These are phyloP conservation scores for Mormyrops boulengeri DNA, from an alignment of 2,797 vertebrate species.

Conservation along the genomic window DNA sequence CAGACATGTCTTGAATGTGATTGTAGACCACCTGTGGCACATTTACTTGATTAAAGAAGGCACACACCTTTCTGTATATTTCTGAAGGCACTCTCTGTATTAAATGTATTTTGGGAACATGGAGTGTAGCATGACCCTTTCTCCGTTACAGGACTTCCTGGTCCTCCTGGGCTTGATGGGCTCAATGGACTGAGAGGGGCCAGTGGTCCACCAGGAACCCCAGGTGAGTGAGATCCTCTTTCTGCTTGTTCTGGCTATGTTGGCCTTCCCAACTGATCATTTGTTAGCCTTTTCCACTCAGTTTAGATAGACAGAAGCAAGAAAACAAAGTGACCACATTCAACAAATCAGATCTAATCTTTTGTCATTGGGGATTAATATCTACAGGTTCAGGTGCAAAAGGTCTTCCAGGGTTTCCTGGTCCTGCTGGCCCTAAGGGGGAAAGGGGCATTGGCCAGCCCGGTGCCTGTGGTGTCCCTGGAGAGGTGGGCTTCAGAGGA, in stretches of 20 bases:
- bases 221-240: slow-evolving; percentile 60
- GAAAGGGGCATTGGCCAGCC: slow-evolving; percentile 65
- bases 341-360: background rate
- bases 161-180: slow-evolving; percentile 77
- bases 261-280: background rate
- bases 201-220: slow-evolving; percentile 77
- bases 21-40: background rate
- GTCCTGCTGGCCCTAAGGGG: slow-evolving; percentile 75
- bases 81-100: background rate
- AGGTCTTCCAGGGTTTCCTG: slow-evolving; percentile 66
- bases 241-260: background rate
- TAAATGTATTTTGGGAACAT: background rate
- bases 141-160: slow-evolving; percentile 67
- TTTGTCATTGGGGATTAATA: background rate
- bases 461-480: slow-evolving; percentile 66
- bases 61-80: background rate
- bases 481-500: slow-evolving; percentile 74
- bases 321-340: background rate
- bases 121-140: background rate
- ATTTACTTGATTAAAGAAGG: background rate
- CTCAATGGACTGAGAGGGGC: slow-evolving; percentile 85
- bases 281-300: too few species aligned
- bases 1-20: background rate
- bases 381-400: slow-evolving; percentile 61
- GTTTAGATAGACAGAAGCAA: background rate